Percentiles rank a stretch among this genome's conserved stretches.
Conservation (phyloP, 2,113 vertebrate species). For the Maccullochella peelii region DNA sequence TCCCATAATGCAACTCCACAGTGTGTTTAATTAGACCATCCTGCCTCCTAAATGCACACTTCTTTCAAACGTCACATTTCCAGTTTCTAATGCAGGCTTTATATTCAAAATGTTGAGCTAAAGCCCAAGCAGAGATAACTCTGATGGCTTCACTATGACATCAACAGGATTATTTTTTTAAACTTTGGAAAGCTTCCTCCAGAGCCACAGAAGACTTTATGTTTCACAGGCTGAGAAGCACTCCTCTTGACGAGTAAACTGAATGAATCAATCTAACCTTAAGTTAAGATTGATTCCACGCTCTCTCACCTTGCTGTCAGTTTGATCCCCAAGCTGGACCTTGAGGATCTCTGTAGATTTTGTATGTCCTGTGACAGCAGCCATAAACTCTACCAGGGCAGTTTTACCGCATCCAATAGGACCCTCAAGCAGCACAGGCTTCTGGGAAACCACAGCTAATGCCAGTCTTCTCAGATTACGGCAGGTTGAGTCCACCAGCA, state of each 20-base stretch:
- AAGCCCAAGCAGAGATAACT: not conserved
- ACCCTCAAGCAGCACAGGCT: conserved; percentile 94
- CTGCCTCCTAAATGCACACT: not conserved
- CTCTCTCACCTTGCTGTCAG: conserved; percentile 94
- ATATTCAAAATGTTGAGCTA: not conserved
- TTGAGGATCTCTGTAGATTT: conserved; percentile 92
- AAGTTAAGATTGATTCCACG: not conserved
- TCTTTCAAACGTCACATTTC: not conserved
- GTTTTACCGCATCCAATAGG: conserved; percentile 98
- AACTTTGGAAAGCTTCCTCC: no score
- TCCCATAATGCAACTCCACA: not conserved
- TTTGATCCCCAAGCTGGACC: conserved; percentile 98
- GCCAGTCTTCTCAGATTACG: conserved; percentile 92
- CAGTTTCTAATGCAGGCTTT: not conserved
- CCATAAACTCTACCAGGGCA: conserved; percentile 91
- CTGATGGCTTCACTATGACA: no score
- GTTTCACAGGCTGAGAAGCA: no score
- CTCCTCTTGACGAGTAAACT: not conserved
- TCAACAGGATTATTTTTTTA: no score
- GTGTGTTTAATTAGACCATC: not conserved
- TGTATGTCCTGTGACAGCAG: conserved; percentile 89
- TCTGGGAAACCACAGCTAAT: conserved; percentile 91
- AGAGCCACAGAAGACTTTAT: no score
- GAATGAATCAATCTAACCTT: not conserved
- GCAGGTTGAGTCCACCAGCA: conserved; percentile 92